Evolutionary conservation across 1,140 invertebrate species (phyloP).

Genomic region (Drosophila asahinai): DNA sequence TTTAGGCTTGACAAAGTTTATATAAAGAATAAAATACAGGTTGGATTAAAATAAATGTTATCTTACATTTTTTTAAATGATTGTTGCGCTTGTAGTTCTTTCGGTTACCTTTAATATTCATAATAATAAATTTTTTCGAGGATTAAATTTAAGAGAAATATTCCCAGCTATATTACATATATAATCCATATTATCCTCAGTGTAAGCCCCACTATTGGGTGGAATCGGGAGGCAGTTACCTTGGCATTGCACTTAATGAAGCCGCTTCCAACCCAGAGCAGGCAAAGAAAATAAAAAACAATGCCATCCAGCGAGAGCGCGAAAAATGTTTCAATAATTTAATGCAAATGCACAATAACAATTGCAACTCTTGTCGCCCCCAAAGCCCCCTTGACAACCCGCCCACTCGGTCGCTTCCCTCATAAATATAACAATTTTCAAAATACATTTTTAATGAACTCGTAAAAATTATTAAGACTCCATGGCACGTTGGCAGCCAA

Average conservation of each 20-base stretch:
- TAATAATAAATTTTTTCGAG: too few relatives aligned
- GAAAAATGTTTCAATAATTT: slow-evolving; percentile 51
- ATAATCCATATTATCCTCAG: background rate
- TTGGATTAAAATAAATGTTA: too few relatives aligned
- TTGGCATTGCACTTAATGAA: slow-evolving; percentile 51
- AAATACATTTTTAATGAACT: slow-evolving; percentile 56
- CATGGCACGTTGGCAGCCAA: slow-evolving; percentile 27
- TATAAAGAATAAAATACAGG: too few relatives aligned
- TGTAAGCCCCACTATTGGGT: background rate
- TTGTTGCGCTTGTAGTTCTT: too few relatives aligned
- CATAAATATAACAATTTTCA: slow-evolving; percentile 53
- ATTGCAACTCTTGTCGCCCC: slow-evolving; percentile 6
- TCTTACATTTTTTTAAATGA: too few relatives aligned
- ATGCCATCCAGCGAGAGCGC: slow-evolving; percentile 31
- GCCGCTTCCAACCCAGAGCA: slow-evolving; percentile 15
- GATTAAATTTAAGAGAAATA: too few relatives aligned
- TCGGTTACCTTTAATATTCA: too few relatives aligned
- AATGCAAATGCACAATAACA: slow-evolving; percentile 53
- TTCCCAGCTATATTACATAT: background rate
- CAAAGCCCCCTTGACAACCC: background rate
- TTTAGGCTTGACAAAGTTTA: too few relatives aligned
- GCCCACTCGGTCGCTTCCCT: slow-evolving; percentile 23
- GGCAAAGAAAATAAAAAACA: slow-evolving; percentile 13
- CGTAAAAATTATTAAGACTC: slow-evolving; percentile 45
- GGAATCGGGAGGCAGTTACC: slow-evolving; percentile 10